Evolutionary conservation across 2,888 invertebrate species (phyloP), one percentile per base, ranked within the genome.

Genomic region (Ecliptopera silaceata): DNA sequence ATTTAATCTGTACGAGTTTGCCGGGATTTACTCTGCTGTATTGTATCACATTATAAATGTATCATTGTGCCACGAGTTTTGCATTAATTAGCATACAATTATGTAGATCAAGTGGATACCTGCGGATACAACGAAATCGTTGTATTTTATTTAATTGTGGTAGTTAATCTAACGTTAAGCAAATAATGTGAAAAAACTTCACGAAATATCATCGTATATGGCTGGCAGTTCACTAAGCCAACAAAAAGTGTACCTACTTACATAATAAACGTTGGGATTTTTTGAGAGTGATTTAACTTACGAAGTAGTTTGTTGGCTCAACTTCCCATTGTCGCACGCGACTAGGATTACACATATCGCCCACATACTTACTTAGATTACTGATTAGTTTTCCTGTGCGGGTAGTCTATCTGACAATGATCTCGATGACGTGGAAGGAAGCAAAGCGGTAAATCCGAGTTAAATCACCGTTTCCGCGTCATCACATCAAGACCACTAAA

Each of bases 391-490:
- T 56, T 26, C 55, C 49, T 45, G 48, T 38, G 38, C 6, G 34
- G 8, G 34, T 13, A 34, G 34, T 8, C 15, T n/a, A 15, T 15
- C 36, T 36, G 10, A 36, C 15, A 15, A 13, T 36, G 15, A 3
- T 18, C 11, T 10, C 3, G 18, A 31, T 43, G 44, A 58, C 44
- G 41, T 20, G 15, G 39, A 6, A 42, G 39, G 53, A 58, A 53
- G 32, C 47, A 18, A 20, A 41, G 18, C 34, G 58, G 58, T 52
- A 58, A 58, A 53, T 32, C 53, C 58, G 29, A 45, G 15, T 45
- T 48, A 42, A 18, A 45, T 53, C 52, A 53, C 34, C 53, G 8
- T 10, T 34, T 48, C 53, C 13, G 10, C 44, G 20, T 44, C 34
- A 45, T 49, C 50, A 13, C 26, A 18, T 29, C 15, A 29, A 12